Evolutionary conservation across 2,797 vertebrate species (phyloP).

Genomic region (Vireo griseus): DNA sequence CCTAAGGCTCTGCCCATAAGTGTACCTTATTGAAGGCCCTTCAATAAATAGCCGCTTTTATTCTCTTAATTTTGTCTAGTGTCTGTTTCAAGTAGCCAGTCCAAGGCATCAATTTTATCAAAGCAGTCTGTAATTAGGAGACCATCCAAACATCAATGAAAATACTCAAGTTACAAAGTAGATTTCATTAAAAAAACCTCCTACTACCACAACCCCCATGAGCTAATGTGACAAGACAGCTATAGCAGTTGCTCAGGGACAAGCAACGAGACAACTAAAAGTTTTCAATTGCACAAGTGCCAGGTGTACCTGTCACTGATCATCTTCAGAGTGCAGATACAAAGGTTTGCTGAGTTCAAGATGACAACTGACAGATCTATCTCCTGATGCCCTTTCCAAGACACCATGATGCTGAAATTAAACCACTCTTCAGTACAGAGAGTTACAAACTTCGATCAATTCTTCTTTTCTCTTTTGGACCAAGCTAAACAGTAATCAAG

Average conservation of each 20-base stretch:
- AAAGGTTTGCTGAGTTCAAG: neutral
- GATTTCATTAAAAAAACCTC: neutral
- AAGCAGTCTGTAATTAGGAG: neutral
- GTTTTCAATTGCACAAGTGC: neutral
- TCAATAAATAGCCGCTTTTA: neutral
- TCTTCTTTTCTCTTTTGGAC: neutral
- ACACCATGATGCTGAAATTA: neutral
- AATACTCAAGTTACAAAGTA: neutral
- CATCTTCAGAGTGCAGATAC: neutral
- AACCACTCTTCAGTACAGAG: neutral
- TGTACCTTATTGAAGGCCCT: neutral
- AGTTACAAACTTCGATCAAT: neutral
- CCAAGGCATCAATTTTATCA: neutral
- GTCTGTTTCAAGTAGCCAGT: neutral
- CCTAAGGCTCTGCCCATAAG: neutral
- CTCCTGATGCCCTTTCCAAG: neutral
- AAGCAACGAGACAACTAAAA: neutral
- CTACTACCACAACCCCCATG: neutral
- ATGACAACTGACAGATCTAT: neutral
- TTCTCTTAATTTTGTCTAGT: neutral
- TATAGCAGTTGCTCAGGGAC: neutral
- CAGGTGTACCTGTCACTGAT: neutral
- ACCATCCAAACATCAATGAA: neutral
- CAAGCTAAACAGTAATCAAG: neutral
- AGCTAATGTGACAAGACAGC: neutral